Evolutionary conservation across 2,888 invertebrate species (phyloP).

Genomic region (Drosophila incognita): DNA sequence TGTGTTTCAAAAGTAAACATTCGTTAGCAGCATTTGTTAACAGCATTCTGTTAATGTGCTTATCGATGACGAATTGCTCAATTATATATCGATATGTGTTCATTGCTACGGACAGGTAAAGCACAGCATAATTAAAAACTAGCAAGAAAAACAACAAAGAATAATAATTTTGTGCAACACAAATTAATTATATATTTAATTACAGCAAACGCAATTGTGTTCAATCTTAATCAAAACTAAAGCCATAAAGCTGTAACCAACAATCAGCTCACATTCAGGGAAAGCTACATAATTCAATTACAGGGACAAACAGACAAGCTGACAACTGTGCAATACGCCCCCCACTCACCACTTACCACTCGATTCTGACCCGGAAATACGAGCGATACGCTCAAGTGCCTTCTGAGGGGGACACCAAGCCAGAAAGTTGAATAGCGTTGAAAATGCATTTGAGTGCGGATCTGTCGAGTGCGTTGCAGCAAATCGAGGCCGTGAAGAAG

Average conservation of each 20-base stretch:
- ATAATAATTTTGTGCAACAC: conserved; percentile 11
- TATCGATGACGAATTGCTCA: conserved; percentile 9
- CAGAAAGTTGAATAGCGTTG: conserved; percentile 9
- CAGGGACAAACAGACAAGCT: conserved; percentile 49
- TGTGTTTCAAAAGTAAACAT: conserved; percentile 17
- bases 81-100: conserved; percentile 31
- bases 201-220: conserved; percentile 10
- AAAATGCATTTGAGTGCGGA: conserved; percentile 86
- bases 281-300: conserved; percentile 55
- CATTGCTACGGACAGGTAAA: conserved; percentile 39
- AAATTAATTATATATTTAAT: conserved; percentile 7
- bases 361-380: conserved; percentile 25
- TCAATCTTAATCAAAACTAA: not conserved
- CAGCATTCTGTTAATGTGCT: conserved; percentile 10
- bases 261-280: conserved; percentile 4
- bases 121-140: conserved; percentile 51
- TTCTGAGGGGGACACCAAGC: conserved; percentile 35
- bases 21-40: not conserved
- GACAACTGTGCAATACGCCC: conserved; percentile 45
- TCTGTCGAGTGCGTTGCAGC: conserved; percentile 94
- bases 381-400: conserved; percentile 47
- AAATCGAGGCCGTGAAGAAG: conserved; percentile 94
- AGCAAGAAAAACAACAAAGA: conserved; percentile 43
- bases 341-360: conserved; percentile 7
- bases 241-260: not conserved